Conservation (phyloP, 2,113 vertebrate species). For the Rafetus swinhoei region DNA sequence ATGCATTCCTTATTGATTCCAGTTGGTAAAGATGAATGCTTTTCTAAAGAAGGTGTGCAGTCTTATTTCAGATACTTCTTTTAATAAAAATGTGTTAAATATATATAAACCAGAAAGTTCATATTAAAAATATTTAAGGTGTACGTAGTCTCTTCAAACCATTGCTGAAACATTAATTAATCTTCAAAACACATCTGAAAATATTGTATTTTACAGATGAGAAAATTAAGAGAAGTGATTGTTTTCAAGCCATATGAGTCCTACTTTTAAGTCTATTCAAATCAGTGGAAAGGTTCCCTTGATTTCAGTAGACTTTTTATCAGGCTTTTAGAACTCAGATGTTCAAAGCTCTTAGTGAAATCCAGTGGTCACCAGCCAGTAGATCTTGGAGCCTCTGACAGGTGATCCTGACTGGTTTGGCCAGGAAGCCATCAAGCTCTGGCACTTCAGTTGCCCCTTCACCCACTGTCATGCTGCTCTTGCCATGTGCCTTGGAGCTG, state of each 20-base stretch:
- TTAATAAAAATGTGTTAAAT: not conserved
- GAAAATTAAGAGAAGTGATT: not conserved
- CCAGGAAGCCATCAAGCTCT: too few species aligned
- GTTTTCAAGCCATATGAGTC: not conserved
- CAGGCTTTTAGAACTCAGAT: not conserved
- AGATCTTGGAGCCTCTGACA: too few species aligned
- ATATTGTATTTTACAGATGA: not conserved
- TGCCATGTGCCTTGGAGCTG: too few species aligned
- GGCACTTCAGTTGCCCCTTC: too few species aligned
- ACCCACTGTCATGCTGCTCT: too few species aligned
- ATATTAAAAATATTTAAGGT: not conserved
- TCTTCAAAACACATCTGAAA: not conserved
- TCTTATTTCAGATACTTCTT: constrained; percentile 17
- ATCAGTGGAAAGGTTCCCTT: not conserved
- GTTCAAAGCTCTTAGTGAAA: not conserved
- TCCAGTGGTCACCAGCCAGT: too few species aligned
- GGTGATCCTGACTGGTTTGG: too few species aligned
- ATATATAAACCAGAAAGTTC: not conserved
- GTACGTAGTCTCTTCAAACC: not conserved
- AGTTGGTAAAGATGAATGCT: not conserved
- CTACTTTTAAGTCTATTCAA: not conserved
- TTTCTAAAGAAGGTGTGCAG: not conserved
- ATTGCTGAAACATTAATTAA: not conserved
- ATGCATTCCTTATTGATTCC: not conserved
- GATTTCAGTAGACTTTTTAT: not conserved